These are phyloP conservation scores for Plotosus lineatus DNA, from an alignment of 2,113 vertebrate genomes.

Conservation along the genomic window DNA sequence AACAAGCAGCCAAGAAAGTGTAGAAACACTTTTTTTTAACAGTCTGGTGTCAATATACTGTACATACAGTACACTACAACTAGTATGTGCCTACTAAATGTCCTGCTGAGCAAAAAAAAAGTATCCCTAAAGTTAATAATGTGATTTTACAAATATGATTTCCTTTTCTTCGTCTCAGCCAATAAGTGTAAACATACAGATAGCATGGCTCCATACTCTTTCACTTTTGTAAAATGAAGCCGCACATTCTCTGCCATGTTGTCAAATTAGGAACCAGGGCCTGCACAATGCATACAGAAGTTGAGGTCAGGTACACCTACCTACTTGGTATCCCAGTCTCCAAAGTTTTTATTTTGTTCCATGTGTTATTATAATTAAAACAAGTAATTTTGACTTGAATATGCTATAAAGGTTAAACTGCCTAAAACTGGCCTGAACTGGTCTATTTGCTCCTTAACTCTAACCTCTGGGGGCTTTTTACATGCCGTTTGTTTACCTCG, in stretches of 20 bases:
- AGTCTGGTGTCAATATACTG: not conserved
- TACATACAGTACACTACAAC: not conserved
- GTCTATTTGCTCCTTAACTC: constrained; percentile 2
- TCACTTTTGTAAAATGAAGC: too few relatives aligned
- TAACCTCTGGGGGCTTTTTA: constrained; percentile 28
- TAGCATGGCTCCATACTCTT: too few relatives aligned
- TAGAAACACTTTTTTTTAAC: not conserved
- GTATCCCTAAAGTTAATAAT: not conserved
- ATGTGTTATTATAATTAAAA: not conserved
- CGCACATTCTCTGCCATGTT: too few relatives aligned
- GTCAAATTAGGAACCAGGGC: too few relatives aligned
- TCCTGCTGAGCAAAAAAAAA: not conserved
- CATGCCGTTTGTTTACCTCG: constrained; percentile 59
- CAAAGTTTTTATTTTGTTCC: not conserved
- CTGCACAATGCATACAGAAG: too few relatives aligned
- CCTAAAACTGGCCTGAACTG: not conserved
- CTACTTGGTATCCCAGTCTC: too few relatives aligned
- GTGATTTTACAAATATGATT: not conserved
- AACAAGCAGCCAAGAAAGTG: constrained; percentile 3
- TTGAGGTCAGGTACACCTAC: too few relatives aligned
- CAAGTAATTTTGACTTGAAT: not conserved
- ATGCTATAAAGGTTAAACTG: not conserved
- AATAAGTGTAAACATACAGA: not conserved
- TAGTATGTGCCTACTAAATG: not conserved
- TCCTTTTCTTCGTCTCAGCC: not conserved